These are phyloP conservation scores for Leuciscus idus DNA, from an alignment of 2,113 vertebrate species.

Conservation along the genomic window DNA sequence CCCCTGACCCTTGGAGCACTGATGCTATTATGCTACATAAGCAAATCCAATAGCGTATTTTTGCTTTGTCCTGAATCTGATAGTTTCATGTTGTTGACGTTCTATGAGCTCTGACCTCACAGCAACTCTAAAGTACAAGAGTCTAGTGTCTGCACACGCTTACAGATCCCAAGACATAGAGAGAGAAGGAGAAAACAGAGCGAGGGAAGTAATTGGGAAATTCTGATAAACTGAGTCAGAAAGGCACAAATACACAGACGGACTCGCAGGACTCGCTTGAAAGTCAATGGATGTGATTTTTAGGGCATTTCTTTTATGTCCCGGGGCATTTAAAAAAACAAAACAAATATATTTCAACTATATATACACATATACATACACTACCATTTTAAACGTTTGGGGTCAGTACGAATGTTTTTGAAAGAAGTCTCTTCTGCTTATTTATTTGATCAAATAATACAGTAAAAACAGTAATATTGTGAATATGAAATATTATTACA, in stretches of 20 bases:
- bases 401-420: no score
- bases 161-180: background rate
- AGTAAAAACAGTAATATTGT: no score
- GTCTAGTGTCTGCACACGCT: background rate
- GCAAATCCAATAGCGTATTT: constrained; percentile 28
- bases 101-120: background rate
- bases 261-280: background rate
- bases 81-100: background rate
- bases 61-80: background rate
- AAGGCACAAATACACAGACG: background rate
- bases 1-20: background rate
- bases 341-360: no score
- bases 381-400: no score
- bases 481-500: no score
- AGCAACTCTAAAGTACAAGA: background rate
- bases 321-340: no score
- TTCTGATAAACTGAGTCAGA: constrained; percentile 5
- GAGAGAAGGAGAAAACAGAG: background rate
- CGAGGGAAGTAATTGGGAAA: constrained; percentile 30
- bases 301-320: no score
- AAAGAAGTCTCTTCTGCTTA: no score
- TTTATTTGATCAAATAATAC: no score
- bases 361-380: no score
- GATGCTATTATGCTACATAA: background rate
- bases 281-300: background rate